phyloP scores from a whole-genome alignment of 2,888 invertebrate species.

The Lamellibrachia satsuma region DNA sequence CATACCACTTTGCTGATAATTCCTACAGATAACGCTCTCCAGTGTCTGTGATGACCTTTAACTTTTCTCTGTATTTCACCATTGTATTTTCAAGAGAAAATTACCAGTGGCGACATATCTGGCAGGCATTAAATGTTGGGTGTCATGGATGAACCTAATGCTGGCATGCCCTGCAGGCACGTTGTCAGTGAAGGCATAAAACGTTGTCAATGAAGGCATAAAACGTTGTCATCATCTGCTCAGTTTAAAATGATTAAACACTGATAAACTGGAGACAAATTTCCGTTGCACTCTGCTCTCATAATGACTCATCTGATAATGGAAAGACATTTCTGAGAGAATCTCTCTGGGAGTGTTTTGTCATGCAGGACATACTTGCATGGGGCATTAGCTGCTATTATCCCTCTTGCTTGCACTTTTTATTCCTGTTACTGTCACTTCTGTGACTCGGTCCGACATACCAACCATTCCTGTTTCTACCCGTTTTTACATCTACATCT shows the following conservation, averaged over 20 bases:
- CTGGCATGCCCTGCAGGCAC: neutral
- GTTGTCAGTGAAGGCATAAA: neutral
- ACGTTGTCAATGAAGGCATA: neutral
- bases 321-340: neutral
- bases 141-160: neutral
- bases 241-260: neutral
- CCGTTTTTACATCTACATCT: neutral
- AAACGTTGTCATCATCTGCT: neutral
- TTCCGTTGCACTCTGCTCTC: neutral
- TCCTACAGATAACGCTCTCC: neutral
- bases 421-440: neutral
- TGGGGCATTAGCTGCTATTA: neutral
- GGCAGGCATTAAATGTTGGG: neutral
- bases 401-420: neutral
- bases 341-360: neutral
- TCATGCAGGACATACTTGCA: neutral
- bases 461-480: neutral
- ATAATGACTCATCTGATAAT: neutral
- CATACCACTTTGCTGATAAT: neutral
- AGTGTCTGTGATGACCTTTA: neutral
- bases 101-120: neutral
- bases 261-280: neutral
- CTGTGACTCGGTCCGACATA: neutral
- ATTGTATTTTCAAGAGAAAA: neutral
- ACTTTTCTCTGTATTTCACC: neutral